phyloP scores from a whole-genome alignment of 53 echinoderm and acorn worm genomes.

The Holothuria scabra region DNA sequence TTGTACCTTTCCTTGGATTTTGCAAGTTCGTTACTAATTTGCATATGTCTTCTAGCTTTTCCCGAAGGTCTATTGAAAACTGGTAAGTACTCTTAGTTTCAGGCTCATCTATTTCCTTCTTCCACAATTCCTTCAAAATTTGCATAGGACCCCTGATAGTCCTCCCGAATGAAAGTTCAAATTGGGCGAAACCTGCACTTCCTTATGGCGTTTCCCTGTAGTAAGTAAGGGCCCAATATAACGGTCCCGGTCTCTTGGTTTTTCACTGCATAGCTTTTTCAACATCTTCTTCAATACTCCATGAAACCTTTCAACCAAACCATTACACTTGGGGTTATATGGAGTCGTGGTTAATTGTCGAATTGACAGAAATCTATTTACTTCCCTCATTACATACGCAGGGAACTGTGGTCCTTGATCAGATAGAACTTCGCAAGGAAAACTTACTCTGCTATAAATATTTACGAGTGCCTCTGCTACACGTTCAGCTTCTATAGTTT shows the following conservation, averaged over 20 bases:
- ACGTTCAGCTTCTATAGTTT: conserved; percentile 26
- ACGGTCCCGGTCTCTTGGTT: conserved; percentile 56
- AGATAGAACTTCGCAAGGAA: conserved; percentile 37
- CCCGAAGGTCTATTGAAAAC: conserved; percentile 59
- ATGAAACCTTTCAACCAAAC: conserved; percentile 44
- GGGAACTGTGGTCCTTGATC: conserved; percentile 55
- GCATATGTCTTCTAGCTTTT: conserved; percentile 63
- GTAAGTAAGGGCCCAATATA: conserved; percentile 52
- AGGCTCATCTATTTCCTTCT: conserved; percentile 17
- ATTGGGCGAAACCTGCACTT: conserved; percentile 56
- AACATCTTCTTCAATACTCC: conserved; percentile 53
- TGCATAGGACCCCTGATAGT: conserved; percentile 59
- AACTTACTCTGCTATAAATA: conserved; percentile 32
- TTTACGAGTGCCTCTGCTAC: conserved; percentile 41
- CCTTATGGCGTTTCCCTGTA: conserved; percentile 60
- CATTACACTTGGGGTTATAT: conserved; percentile 44
- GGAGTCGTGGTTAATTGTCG: conserved; percentile 56
- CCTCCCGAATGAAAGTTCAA: conserved; percentile 49
- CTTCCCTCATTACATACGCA: conserved; percentile 55
- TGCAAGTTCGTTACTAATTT: conserved; percentile 32
- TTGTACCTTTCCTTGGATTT: conserved; percentile 45
- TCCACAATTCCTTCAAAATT: conserved; percentile 57
- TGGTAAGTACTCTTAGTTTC: conserved; percentile 57
- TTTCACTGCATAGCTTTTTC: conserved; percentile 48
- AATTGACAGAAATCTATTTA: conserved; percentile 52